Percentiles rank a stretch among this genome's conserved stretches.
These are phyloP conservation scores for Cotesia glomerata DNA, from an alignment of 1,140 invertebrate species.

Conservation along the genomic window DNA sequence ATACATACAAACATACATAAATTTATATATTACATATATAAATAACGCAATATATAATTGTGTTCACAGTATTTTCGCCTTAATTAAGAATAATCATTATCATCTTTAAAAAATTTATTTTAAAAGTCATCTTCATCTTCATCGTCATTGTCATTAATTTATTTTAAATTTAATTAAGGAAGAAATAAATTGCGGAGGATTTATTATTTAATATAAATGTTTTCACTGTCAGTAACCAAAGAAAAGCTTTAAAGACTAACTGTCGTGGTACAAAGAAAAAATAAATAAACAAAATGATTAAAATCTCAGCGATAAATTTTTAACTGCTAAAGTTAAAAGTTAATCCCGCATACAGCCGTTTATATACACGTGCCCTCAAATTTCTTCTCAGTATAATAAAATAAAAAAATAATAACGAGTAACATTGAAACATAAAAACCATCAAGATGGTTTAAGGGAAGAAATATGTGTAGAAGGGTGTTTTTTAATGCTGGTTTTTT, in stretches of 20 bases:
- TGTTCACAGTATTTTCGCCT: constrained; percentile 3
- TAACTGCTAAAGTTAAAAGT: constrained; percentile 11
- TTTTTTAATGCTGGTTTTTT: no score
- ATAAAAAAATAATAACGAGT: background rate
- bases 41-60: background rate
- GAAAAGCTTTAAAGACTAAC: constrained; percentile 28
- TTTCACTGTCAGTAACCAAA: constrained; percentile 13
- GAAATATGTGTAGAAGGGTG: no score
- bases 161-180: background rate
- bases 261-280: constrained; percentile 30
- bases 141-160: background rate
- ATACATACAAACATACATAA: background rate
- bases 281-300: background rate
- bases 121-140: background rate
- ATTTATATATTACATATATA: background rate
- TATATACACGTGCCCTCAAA: background rate
- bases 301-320: constrained; percentile 18
- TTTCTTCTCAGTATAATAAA: background rate
- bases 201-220: background rate
- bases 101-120: background rate
- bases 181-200: constrained; percentile 7
- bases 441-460: no score
- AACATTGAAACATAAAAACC: constrained; percentile 12
- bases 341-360: background rate
- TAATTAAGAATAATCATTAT: constrained; percentile 8